Percentiles rank a stretch among this genome's conserved stretches.
phyloP scores from a whole-genome alignment of 2,797 vertebrate genomes.

The Alfaro cultratus region DNA sequence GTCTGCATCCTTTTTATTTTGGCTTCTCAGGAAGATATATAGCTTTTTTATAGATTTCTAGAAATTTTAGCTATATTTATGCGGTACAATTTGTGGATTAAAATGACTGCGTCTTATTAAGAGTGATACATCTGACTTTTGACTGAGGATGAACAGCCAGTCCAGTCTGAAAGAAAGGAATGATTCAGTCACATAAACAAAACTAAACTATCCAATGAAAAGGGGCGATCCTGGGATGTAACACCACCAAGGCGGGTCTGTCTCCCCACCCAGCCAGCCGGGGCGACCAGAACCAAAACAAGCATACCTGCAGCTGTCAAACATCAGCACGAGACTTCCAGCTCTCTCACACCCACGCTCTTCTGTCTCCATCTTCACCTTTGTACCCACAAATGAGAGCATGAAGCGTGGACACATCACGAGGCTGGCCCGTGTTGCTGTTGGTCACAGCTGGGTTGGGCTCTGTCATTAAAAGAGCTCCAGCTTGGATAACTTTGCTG shows the following conservation, averaged over 20 bases:
- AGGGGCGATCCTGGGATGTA: neutral
- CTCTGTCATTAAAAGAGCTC: slow-evolving; percentile 21
- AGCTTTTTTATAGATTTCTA: neutral
- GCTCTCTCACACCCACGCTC: neutral
- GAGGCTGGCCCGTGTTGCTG: neutral
- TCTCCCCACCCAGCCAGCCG: slow-evolving; percentile 35
- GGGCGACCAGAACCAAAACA: slow-evolving; percentile 39
- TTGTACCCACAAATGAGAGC: neutral
- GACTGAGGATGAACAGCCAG: neutral
- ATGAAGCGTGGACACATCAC: neutral
- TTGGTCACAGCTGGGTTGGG: slow-evolving; percentile 1
- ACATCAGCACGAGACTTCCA: slow-evolving; percentile 2
- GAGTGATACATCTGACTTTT: neutral
- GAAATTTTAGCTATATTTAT: neutral
- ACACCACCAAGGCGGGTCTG: slow-evolving; percentile 1
- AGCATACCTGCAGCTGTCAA: slow-evolving; percentile 57
- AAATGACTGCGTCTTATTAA: neutral
- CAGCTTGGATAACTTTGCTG: slow-evolving; percentile 17
- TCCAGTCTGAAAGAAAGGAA: neutral
- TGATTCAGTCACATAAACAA: neutral
- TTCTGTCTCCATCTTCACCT: neutral
- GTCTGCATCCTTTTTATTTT: neutral
- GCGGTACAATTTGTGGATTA: neutral
- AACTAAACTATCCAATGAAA: neutral
- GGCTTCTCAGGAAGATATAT: neutral